phyloP scores from a whole-genome alignment of 2,888 invertebrate genomes.

The Scelioninae gen. 1 region DNA sequence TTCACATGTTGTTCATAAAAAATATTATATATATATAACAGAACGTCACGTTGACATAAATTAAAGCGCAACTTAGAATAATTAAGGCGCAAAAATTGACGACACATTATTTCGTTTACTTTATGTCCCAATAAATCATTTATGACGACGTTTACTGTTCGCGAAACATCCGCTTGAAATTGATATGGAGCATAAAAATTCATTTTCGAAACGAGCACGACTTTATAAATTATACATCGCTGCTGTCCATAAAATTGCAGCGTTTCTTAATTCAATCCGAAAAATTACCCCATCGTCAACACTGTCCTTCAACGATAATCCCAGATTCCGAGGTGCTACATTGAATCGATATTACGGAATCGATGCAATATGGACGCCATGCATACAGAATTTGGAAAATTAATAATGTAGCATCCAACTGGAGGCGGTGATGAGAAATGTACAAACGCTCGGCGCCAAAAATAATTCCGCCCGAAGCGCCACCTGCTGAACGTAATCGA shows the following conservation, averaged over 20 bases:
- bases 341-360: constrained; percentile 33
- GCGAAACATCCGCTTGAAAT: constrained; percentile 35
- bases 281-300: too few relatives aligned
- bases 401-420: constrained; percentile 19
- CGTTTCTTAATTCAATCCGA: constrained; percentile 8
- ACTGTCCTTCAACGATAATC: background rate
- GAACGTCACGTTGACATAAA: constrained; percentile 22
- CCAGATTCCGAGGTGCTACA: constrained; percentile 10
- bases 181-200: constrained; percentile 51
- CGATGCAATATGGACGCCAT: constrained; percentile 31
- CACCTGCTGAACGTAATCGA: too few relatives aligned
- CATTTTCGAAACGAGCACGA: constrained; percentile 32
- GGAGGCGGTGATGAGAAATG: constrained; percentile 3
- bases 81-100: constrained; percentile 53
- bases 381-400: constrained; percentile 17
- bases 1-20: background rate
- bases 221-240: constrained; percentile 50
- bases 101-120: constrained; percentile 47
- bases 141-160: constrained; percentile 47
- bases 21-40: constrained; percentile 9
- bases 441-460: background rate
- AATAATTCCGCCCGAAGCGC: too few relatives aligned
- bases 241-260: constrained; percentile 16
- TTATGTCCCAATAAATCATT: constrained; percentile 53
- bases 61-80: constrained; percentile 42